These are phyloP conservation scores for Pempheris klunzingeri DNA, from an alignment of 2,797 vertebrate species.

Conservation along the genomic window DNA sequence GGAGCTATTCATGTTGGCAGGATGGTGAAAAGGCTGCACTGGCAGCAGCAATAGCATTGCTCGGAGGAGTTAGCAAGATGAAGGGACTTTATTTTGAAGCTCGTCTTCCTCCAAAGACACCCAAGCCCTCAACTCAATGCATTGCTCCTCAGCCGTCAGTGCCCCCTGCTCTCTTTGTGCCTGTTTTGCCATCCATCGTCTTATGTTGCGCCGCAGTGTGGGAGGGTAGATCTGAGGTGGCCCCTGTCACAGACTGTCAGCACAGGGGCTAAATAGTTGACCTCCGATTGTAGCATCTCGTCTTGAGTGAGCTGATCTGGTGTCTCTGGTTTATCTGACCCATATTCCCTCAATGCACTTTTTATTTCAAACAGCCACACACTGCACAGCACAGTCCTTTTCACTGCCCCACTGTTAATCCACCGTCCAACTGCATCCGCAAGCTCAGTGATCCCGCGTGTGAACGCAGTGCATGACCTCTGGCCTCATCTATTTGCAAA, in stretches of 20 bases:
- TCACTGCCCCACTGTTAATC: neutral
- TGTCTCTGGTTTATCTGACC: conserved; percentile 32
- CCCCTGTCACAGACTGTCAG: conserved; percentile 44
- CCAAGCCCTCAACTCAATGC: conserved; percentile 34
- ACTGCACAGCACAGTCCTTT: neutral
- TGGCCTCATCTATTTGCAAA: conserved; percentile 57
- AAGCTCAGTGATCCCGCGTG: conserved; percentile 40
- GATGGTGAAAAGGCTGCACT: conserved; percentile 61
- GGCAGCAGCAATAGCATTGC: conserved; percentile 61
- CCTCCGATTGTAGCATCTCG: conserved; percentile 39
- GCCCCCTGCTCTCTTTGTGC: neutral
- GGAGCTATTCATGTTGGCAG: conserved; percentile 72
- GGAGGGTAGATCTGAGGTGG: conserved; percentile 20
- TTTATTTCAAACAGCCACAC: conserved; percentile 1
- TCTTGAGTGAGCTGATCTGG: conserved; percentile 28
- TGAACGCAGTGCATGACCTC: conserved; percentile 56
- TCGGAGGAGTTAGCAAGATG: conserved; percentile 61
- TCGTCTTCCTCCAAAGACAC: conserved; percentile 33
- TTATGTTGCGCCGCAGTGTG: conserved; percentile 17
- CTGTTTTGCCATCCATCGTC: conserved; percentile 47
- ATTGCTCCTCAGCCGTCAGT: conserved; percentile 15
- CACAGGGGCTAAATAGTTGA: conserved; percentile 31
- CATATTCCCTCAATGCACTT: conserved; percentile 20
- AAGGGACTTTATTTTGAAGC: conserved; percentile 70
- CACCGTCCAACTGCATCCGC: conserved; percentile 8